phyloP scores from a whole-genome alignment of 30 jellyfish, hydroid and myxozoan genomes.

The Pseudorhiza aurosa region DNA sequence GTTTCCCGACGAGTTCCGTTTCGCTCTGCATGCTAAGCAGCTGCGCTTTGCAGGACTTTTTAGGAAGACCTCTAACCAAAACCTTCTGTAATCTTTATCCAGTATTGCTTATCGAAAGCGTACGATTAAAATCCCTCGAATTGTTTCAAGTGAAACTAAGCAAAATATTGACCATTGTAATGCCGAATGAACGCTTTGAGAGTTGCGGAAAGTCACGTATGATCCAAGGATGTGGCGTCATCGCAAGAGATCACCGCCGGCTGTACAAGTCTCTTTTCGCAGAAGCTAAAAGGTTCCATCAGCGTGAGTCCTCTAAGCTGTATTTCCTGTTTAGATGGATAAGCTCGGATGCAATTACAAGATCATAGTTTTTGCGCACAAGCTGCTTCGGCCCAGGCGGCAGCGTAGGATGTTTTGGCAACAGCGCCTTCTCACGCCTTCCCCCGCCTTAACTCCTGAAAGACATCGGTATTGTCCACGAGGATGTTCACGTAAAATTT shows the following conservation, averaged over 20 bases:
- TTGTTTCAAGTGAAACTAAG: neutral
- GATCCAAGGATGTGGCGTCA: slow-evolving; percentile 4
- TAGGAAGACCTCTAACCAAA: neutral
- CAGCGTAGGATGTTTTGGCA: too few species aligned
- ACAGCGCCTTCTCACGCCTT: too few species aligned
- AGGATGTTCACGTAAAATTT: too few species aligned
- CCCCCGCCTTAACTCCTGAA: too few species aligned
- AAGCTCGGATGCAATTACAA: neutral
- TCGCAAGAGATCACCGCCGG: neutral
- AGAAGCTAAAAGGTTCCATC: neutral
- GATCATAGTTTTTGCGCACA: neutral
- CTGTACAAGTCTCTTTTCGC: neutral
- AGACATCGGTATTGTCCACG: too few species aligned
- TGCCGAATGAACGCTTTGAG: neutral
- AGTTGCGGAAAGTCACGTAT: neutral
- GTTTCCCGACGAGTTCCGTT: too few species aligned
- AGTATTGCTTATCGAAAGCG: neutral
- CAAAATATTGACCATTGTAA: neutral
- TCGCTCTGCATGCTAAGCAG: too few species aligned
- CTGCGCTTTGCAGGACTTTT: neutral
- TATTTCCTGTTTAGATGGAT: slow-evolving; percentile 42
- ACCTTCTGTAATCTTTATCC: neutral
- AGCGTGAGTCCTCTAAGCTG: slow-evolving; percentile 3
- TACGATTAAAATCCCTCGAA: neutral
- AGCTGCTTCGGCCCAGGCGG: neutral